Conservation (phyloP, 1,140 invertebrate genomes). For the Coboldia fuscipes region DNA sequence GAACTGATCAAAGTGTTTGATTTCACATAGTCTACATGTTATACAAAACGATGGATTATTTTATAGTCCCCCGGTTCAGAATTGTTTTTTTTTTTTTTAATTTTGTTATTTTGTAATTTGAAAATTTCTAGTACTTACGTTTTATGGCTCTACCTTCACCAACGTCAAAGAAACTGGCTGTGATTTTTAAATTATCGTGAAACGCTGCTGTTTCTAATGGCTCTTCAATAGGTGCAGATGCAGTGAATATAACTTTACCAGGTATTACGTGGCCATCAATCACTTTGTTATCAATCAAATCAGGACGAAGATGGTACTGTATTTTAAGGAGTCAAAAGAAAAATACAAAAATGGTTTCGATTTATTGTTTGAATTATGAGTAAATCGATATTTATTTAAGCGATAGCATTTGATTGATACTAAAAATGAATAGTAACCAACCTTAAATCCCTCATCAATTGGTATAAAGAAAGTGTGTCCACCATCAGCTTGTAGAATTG, state of each 20-base stretch:
- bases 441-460: constrained; percentile 72
- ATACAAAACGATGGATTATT: no score
- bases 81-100: not conserved
- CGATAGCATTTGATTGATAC: not conserved
- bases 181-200: constrained; percentile 61
- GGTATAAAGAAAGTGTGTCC: constrained; percentile 74
- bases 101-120: not conserved
- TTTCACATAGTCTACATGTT: constrained; percentile 67
- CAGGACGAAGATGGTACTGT: constrained; percentile 36
- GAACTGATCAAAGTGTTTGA: constrained; percentile 68
- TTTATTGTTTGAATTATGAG: not conserved
- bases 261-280: constrained; percentile 83
- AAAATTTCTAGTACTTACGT: constrained; percentile 23
- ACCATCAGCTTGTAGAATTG: constrained; percentile 52
- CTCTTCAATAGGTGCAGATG: constrained; percentile 42
- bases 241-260: constrained; percentile 64
- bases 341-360: constrained; percentile 4
- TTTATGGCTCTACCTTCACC: constrained; percentile 31
- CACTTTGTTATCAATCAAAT: constrained; percentile 58
- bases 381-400: not conserved
- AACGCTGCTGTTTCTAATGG: constrained; percentile 59
- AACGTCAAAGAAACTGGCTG: constrained; percentile 43
- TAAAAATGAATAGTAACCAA: constrained; percentile 17
- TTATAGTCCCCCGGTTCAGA: no score
- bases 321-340: constrained; percentile 8